Percentiles rank a stretch among this genome's conserved stretches.
Conservation (phyloP, 1,140 invertebrate genomes). For the Drosophila nebulosa region DNA sequence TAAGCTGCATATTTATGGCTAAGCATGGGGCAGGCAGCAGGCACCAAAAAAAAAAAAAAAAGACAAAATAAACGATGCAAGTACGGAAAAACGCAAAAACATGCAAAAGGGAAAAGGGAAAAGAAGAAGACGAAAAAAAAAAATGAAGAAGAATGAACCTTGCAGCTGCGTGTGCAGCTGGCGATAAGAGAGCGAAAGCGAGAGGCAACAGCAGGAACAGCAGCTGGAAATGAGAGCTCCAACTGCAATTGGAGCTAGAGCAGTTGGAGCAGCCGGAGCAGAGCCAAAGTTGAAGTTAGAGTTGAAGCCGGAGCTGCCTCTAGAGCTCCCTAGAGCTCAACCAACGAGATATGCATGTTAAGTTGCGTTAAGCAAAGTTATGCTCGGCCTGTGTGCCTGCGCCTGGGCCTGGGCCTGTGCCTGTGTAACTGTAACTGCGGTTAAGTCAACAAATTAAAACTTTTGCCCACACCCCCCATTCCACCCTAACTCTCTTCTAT, state of each 20-base stretch:
- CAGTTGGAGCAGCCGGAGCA: not conserved
- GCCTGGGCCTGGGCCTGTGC: slow-evolving; percentile 32
- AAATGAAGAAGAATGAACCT: not conserved
- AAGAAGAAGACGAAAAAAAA: not conserved
- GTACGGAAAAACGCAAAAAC: slow-evolving; percentile 19
- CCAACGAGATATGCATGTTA: slow-evolving; percentile 75
- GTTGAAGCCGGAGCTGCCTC: slow-evolving; percentile 10
- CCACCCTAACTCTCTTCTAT: not conserved
- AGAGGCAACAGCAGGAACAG: not conserved
- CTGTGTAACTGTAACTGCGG: slow-evolving; percentile 71
- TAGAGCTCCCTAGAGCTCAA: slow-evolving; percentile 42
- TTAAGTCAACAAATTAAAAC: slow-evolving; percentile 79
- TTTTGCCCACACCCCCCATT: slow-evolving; percentile 36
- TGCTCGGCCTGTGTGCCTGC: slow-evolving; percentile 40
- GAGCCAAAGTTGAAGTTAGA: no score
- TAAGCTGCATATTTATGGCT: slow-evolving; percentile 77
- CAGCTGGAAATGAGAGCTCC: slow-evolving; percentile 14
- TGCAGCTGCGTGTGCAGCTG: slow-evolving; percentile 68
- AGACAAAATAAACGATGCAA: slow-evolving; percentile 1
- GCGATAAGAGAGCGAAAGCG: slow-evolving; percentile 55
- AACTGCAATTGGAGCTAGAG: slow-evolving; percentile 7
- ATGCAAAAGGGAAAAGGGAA: slow-evolving; percentile 45
- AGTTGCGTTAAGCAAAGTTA: slow-evolving; percentile 70
- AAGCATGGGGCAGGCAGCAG: slow-evolving; percentile 52
- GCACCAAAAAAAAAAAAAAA: slow-evolving; percentile 6